Percentiles rank a stretch among this genome's conserved stretches.
Evolutionary conservation across 2,797 vertebrate species (phyloP).

Genomic region (Cheirogaleus major): DNA sequence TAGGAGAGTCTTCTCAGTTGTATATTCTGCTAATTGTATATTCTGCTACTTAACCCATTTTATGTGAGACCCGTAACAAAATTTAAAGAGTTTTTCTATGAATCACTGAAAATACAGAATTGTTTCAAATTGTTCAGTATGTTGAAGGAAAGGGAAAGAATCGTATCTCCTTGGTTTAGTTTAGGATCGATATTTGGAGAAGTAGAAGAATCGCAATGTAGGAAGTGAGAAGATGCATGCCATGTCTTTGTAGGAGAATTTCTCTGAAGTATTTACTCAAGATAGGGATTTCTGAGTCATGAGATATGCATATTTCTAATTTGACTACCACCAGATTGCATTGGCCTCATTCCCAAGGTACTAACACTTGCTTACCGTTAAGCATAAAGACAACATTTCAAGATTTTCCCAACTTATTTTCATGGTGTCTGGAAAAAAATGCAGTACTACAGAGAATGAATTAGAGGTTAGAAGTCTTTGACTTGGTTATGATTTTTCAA

Average conservation of each 20-base stretch:
- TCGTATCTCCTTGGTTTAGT: not conserved
- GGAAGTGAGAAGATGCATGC: not conserved
- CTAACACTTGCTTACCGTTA: not conserved
- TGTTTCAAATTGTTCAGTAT: not conserved
- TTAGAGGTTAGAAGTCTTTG: not conserved
- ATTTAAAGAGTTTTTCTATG: not conserved
- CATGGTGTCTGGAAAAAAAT: not conserved
- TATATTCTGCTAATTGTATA: not conserved
- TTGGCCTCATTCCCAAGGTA: not conserved
- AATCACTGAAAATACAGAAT: not conserved
- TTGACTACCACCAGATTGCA: not conserved
- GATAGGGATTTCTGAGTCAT: not conserved
- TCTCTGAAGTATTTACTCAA: not conserved
- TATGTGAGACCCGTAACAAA: not conserved
- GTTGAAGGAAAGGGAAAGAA: not conserved
- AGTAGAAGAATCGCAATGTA: not conserved
- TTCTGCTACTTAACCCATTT: not conserved
- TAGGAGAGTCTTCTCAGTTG: not conserved
- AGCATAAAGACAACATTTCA: not conserved
- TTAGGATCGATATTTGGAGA: not conserved
- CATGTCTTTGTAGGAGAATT: not conserved
- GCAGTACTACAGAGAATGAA: not conserved
- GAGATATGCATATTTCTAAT: not conserved
- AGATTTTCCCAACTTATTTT: not conserved
- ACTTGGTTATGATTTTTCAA: not conserved